These are phyloP conservation scores for Tetramorium alpestre DNA, from an alignment of 1,140 invertebrate genomes.

Conservation along the genomic window DNA sequence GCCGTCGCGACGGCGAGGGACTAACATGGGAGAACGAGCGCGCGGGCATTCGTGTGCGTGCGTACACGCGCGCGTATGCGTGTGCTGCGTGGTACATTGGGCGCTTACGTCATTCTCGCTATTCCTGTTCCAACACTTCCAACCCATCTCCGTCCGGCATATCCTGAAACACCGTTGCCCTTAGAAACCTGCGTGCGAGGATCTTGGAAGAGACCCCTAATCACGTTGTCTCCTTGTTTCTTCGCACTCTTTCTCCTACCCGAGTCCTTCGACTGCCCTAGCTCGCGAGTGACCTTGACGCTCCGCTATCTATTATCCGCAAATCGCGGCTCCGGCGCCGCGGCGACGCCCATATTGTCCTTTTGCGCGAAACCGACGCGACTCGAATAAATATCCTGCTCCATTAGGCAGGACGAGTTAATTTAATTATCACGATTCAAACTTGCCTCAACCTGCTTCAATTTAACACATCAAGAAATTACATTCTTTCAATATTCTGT, in stretches of 20 bases:
- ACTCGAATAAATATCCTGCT: not conserved
- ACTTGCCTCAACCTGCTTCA: not conserved
- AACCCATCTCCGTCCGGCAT: conserved; percentile 60
- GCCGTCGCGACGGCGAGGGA: conserved; percentile 1
- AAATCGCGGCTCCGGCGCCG: not conserved
- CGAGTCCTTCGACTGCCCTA: not conserved
- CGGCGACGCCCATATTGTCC: not conserved
- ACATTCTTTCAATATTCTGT: not conserved
- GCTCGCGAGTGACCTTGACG: conserved; percentile 14
- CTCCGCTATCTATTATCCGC: not conserved
- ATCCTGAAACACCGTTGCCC: conserved; percentile 59
- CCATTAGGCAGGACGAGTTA: not conserved
- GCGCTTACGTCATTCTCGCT: conserved; percentile 77
- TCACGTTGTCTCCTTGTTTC: not conserved
- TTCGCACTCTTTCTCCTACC: not conserved
- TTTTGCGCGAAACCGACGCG: not conserved
- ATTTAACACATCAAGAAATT: not conserved
- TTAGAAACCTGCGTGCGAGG: conserved; percentile 43
- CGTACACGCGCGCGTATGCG: not conserved
- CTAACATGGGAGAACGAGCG: conserved; percentile 12
- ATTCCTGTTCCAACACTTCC: conserved; percentile 76
- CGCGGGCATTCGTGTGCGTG: not conserved
- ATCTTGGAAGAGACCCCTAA: conserved; percentile 45
- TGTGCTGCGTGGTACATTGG: conserved; percentile 60
- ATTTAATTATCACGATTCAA: not conserved